Conservation (phyloP, 2,888 invertebrate genomes). For the Lottia gigantea region DNA sequence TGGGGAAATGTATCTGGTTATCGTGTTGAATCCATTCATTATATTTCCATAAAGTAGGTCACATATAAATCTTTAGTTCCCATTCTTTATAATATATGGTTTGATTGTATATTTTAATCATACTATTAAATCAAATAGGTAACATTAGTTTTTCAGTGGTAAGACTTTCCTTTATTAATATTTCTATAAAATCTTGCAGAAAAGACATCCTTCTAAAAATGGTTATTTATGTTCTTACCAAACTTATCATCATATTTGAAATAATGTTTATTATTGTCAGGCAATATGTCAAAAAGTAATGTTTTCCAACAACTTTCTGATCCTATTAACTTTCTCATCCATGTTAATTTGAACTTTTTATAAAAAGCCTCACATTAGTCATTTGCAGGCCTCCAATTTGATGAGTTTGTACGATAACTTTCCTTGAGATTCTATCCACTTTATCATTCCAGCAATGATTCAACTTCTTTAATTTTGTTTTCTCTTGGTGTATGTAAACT, state of each 20-base stretch:
- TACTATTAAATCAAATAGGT: background rate
- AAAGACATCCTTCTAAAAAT: background rate
- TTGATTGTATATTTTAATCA: background rate
- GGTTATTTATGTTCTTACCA: background rate
- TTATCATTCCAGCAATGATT: slow-evolving; percentile 18
- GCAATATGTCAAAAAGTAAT: too few species aligned
- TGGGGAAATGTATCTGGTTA: too few species aligned
- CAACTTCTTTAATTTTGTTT: slow-evolving; percentile 9
- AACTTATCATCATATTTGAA: too few species aligned
- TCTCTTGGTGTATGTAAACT: slow-evolving; percentile 15
- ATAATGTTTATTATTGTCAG: too few species aligned
- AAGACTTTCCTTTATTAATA: background rate
- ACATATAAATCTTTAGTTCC: background rate
- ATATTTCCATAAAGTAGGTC: background rate
- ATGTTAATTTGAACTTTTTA: slow-evolving; percentile 17
- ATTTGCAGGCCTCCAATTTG: slow-evolving; percentile 17
- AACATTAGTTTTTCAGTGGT: background rate
- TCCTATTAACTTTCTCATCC: slow-evolving; percentile 15
- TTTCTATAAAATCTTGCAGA: background rate
- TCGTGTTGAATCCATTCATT: too few species aligned
- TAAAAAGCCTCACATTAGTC: slow-evolving; percentile 13
- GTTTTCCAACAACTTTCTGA: slow-evolving; percentile 9
- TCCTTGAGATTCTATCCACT: slow-evolving; percentile 18
- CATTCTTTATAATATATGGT: slow-evolving; percentile 3
- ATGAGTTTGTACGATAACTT: slow-evolving; percentile 13